A percentile compares a stretch with the other conserved stretches of the same genome.
Conservation (phyloP, 2,113 vertebrate genomes). For the Passer montanus region DNA sequence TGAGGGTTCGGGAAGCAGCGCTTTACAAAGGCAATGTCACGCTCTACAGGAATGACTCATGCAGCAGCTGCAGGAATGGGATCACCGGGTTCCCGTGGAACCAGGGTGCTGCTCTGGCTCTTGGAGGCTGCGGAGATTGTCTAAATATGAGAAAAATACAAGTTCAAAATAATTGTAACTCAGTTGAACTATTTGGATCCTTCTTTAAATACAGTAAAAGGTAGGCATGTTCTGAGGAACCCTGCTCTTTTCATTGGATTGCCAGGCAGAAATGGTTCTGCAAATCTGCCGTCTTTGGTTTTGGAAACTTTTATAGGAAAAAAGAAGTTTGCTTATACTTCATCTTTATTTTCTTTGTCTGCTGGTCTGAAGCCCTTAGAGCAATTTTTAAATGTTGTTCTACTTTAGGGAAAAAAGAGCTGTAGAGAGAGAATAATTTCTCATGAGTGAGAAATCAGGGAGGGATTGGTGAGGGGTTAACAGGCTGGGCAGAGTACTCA, state of each 20-base stretch:
- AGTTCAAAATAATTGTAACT: not conserved
- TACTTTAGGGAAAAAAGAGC: not conserved
- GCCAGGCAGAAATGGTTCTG: not conserved
- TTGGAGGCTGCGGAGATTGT: not conserved
- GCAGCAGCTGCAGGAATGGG: not conserved
- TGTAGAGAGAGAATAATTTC: not conserved
- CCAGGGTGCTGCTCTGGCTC: not conserved
- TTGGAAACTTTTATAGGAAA: constrained; percentile 31
- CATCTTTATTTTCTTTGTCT: constrained; percentile 11
- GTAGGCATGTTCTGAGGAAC: not conserved
- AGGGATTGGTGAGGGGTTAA: not conserved
- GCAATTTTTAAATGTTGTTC: not conserved
- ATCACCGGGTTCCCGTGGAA: not conserved
- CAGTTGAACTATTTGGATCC: not conserved
- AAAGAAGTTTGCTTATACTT: constrained; percentile 15
- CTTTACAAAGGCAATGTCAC: not conserved
- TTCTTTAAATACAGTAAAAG: not conserved
- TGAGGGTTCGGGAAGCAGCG: not conserved
- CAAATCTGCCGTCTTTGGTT: constrained; percentile 7
- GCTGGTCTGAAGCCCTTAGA: not conserved
- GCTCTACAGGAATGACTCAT: constrained; percentile 5
- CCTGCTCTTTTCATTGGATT: not conserved
- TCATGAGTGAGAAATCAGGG: not conserved
- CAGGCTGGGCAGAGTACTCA: not conserved
- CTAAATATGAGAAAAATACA: not conserved